phyloP scores from a whole-genome alignment of 2,888 invertebrate species.

The Tiliacea citrago region DNA sequence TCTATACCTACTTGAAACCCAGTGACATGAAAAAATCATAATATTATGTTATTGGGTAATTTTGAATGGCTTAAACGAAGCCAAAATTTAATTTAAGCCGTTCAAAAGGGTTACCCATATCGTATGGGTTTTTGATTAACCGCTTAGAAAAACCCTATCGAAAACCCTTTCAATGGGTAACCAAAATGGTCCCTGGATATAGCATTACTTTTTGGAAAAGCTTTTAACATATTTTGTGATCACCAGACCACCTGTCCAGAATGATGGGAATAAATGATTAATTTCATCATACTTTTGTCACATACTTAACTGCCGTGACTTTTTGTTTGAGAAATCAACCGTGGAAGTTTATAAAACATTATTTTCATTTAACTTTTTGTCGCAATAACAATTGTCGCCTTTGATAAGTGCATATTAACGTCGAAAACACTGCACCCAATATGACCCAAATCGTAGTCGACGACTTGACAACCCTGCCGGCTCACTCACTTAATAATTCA shows the following conservation, averaged over 20 bases:
- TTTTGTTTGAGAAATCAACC: neutral
- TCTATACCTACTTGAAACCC: too few relatives aligned
- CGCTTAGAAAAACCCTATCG: too few relatives aligned
- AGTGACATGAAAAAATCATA: too few relatives aligned
- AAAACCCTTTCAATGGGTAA: too few relatives aligned
- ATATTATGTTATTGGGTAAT: too few relatives aligned
- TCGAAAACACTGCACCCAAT: slow-evolving; percentile 1
- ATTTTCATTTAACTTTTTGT: neutral
- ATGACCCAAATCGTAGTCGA: slow-evolving; percentile 1
- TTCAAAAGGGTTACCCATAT: too few relatives aligned
- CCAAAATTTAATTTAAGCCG: too few relatives aligned
- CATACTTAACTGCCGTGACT: neutral
- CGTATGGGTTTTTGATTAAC: too few relatives aligned
- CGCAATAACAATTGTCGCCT: neutral
- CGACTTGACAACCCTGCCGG: slow-evolving; percentile 11
- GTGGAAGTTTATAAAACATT: slow-evolving; percentile 3
- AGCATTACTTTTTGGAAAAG: neutral
- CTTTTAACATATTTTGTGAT: neutral
- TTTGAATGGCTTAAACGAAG: too few relatives aligned
- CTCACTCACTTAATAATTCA: slow-evolving; percentile 57
- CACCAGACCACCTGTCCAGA: too few relatives aligned
- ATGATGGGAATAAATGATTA: too few relatives aligned
- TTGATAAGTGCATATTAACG: neutral
- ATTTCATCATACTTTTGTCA: neutral
- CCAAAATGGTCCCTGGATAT: too few relatives aligned